Percentiles rank a stretch among this genome's conserved stretches.
phyloP scores from a whole-genome alignment of 2,888 invertebrate genomes.

The Biston betularia region DNA sequence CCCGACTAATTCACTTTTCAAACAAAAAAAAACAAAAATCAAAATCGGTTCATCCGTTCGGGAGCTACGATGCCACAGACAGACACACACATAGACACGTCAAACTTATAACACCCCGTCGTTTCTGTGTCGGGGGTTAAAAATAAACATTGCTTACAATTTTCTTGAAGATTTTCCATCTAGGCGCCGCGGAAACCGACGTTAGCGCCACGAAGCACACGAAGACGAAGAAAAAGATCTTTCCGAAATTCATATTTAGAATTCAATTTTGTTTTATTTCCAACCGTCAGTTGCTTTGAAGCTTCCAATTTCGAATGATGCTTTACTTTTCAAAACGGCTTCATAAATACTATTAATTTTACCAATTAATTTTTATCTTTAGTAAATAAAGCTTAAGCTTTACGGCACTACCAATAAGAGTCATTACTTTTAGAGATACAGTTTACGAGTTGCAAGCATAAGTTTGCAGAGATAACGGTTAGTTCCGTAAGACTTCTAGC shows the following conservation, averaged over 20 bases:
- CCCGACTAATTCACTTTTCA: no score
- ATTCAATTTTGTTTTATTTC: conserved; percentile 21
- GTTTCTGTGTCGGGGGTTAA: no score
- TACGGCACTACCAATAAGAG: not conserved
- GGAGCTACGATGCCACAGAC: no score
- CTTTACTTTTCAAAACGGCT: conserved; percentile 11
- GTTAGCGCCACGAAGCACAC: conserved; percentile 58
- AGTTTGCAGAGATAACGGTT: conserved; percentile 16
- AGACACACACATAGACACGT: no score
- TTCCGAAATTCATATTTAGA: conserved; percentile 60
- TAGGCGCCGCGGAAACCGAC: conserved; percentile 59
- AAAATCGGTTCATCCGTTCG: no score
- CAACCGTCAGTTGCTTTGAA: conserved; percentile 19
- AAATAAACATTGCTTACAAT: conserved; percentile 58
- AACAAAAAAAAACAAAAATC: no score
- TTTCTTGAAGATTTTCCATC: conserved; percentile 68
- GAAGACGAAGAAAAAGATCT: conserved; percentile 60
- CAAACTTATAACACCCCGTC: no score
- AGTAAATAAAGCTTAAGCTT: not conserved
- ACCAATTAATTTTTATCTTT: not conserved
- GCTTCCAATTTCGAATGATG: conserved; percentile 35
- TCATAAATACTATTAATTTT: conserved; percentile 20
- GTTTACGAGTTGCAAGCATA: not conserved
- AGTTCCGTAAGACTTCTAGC: conserved; percentile 5
- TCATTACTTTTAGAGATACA: not conserved